Conservation (phyloP, 2,888 invertebrate genomes). For the Chloromyia formosa region DNA sequence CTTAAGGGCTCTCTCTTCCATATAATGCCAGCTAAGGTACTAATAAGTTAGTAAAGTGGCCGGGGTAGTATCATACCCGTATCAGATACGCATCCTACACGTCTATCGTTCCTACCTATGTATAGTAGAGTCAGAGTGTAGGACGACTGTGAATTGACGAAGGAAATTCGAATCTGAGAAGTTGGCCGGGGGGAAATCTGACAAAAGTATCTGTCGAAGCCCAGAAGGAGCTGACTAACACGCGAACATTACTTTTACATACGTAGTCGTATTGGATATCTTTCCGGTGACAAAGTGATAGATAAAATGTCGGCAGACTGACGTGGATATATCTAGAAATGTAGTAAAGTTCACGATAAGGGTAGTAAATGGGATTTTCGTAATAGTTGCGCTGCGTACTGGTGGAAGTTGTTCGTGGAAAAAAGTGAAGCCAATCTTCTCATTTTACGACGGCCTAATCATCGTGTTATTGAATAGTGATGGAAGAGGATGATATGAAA, state of each 20-base stretch:
- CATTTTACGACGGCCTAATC: too few relatives aligned
- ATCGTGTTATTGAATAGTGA: too few relatives aligned
- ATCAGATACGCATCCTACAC: constrained; percentile 7
- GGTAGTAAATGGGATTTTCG: not conserved
- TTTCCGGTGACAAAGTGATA: constrained; percentile 17
- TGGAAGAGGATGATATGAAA: too few relatives aligned
- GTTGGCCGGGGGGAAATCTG: not conserved
- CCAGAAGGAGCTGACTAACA: too few relatives aligned
- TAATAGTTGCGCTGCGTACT: too few relatives aligned
- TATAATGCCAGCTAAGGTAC: too few relatives aligned
- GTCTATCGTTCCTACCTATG: too few relatives aligned
- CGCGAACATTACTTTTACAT: too few relatives aligned
- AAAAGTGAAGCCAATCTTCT: too few relatives aligned
- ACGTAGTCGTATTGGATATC: not conserved
- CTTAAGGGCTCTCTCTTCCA: constrained; percentile 10
- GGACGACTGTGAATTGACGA: not conserved
- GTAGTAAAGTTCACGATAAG: constrained; percentile 2
- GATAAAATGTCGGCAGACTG: not conserved
- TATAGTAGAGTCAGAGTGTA: too few relatives aligned
- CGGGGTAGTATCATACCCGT: constrained; percentile 18
- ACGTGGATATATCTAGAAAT: constrained; percentile 10
- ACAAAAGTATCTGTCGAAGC: not conserved
- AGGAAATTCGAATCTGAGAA: not conserved
- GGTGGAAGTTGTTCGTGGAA: too few relatives aligned
- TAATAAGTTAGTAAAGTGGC: constrained; percentile 38